phyloP scores from a whole-genome alignment of 2,113 vertebrate genomes.

The Dendrocopos noguchii region DNA sequence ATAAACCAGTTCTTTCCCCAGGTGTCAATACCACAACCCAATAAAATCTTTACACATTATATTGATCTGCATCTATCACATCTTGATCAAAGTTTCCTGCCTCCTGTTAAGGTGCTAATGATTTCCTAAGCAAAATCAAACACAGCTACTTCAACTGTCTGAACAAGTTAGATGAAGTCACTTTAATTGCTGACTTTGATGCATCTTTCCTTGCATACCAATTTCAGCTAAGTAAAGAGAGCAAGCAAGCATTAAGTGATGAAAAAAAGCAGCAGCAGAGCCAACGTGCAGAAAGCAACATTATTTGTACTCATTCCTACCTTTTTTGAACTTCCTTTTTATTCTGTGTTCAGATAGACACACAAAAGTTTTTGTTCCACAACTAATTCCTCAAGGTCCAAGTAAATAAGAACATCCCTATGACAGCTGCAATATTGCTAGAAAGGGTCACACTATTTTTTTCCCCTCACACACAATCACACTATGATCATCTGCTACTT shows the following conservation, averaged over 20 bases:
- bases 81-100: constrained; percentile 77
- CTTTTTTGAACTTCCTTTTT: background rate
- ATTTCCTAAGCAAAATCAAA: constrained; percentile 77
- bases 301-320: background rate
- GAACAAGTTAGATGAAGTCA: constrained; percentile 56
- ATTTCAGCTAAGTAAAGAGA: constrained; percentile 29
- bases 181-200: constrained; percentile 73
- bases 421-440: background rate
- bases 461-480: background rate
- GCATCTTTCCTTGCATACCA: constrained; percentile 67
- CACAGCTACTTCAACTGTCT: constrained; percentile 53
- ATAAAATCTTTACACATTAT: constrained; percentile 63
- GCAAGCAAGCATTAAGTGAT: background rate
- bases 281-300: background rate
- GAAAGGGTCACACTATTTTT: background rate
- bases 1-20: constrained; percentile 15
- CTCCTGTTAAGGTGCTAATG: constrained; percentile 70
- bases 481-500: background rate
- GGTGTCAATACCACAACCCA: constrained; percentile 62
- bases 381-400: background rate
- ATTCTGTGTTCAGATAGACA: background rate
- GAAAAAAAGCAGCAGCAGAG: constrained; percentile 10
- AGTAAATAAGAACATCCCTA: background rate
- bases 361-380: background rate
- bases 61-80: constrained; percentile 76